Conservation (phyloP, 2,888 invertebrate genomes). For the Pandemis heparana region DNA sequence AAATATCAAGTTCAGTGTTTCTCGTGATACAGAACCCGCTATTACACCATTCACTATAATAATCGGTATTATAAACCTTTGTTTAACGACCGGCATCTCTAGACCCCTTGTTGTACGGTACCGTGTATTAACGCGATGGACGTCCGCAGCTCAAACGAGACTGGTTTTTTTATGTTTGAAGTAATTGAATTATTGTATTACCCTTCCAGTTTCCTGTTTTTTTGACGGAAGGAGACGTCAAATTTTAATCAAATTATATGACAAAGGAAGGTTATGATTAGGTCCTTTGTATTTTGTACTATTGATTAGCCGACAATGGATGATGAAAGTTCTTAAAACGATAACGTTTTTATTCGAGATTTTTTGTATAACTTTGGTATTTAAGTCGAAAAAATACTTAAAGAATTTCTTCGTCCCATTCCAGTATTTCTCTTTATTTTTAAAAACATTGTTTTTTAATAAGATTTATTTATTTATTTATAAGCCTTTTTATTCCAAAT, state of each 20-base stretch:
- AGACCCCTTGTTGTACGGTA: not conserved
- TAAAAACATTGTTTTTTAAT: too few species aligned
- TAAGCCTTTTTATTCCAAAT: too few species aligned
- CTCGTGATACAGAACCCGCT: constrained; percentile 72
- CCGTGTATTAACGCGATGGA: constrained; percentile 7
- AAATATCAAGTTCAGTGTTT: constrained; percentile 75
- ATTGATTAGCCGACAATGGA: constrained; percentile 41
- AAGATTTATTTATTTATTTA: too few species aligned
- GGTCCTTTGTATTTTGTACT: constrained; percentile 44
- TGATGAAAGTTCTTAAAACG: not conserved
- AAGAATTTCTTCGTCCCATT: too few species aligned
- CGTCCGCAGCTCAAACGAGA: constrained; percentile 51
- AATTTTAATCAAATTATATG: constrained; percentile 80
- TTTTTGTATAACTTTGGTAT: too few species aligned
- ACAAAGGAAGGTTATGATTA: constrained; percentile 74
- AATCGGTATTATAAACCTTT: constrained; percentile 44
- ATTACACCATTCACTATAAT: constrained; percentile 60
- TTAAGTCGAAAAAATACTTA: too few species aligned
- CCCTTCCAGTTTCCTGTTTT: constrained; percentile 70
- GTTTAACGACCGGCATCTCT: constrained; percentile 3
- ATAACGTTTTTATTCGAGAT: not conserved
- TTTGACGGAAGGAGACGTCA: constrained; percentile 75
- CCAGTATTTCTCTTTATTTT: too few species aligned
- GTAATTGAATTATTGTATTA: constrained; percentile 68
- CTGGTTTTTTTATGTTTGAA: constrained; percentile 51